Evolutionary conservation across 2,797 vertebrate species (phyloP).

Genomic region (Lithobates sylvaticus): DNA sequence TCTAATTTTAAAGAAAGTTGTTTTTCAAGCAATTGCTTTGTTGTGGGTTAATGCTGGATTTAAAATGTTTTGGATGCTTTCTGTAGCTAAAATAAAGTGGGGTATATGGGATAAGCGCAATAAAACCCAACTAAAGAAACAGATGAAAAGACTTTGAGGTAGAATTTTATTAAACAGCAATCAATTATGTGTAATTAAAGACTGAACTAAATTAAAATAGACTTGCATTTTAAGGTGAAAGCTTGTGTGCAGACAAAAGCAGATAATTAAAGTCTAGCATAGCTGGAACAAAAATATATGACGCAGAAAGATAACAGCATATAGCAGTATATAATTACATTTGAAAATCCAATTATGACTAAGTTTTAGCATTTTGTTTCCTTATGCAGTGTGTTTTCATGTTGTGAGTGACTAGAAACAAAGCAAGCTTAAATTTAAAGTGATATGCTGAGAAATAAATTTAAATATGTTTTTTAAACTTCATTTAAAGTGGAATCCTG

Average conservation of each 20-base stretch:
- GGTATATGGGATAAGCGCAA: constrained; percentile 17
- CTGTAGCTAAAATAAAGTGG: constrained; percentile 30
- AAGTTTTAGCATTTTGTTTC: constrained; percentile 23
- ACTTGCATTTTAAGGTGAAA: constrained; percentile 26
- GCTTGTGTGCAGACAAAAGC: constrained; percentile 13
- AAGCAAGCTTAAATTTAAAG: not conserved
- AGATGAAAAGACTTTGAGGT: constrained; percentile 34
- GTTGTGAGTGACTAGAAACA: constrained; percentile 1
- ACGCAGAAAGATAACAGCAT: not conserved
- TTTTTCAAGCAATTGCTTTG: constrained; percentile 25
- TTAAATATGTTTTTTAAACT: no score
- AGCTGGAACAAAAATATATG: constrained; percentile 32
- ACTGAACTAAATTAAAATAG: constrained; percentile 44
- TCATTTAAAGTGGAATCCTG: no score
- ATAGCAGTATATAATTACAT: not conserved
- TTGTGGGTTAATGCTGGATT: constrained; percentile 28
- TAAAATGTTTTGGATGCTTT: not conserved
- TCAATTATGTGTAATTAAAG: constrained; percentile 50
- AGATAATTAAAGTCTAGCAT: constrained; percentile 33
- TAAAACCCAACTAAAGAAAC: constrained; percentile 29
- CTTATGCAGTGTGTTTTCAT: constrained; percentile 11
- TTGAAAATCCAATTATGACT: constrained; percentile 41
- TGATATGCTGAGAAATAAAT: no score
- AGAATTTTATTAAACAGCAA: constrained; percentile 33
- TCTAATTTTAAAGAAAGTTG: constrained; percentile 16